Conservation (phyloP, 1,140 invertebrate genomes). For the Fopius arisanus region DNA sequence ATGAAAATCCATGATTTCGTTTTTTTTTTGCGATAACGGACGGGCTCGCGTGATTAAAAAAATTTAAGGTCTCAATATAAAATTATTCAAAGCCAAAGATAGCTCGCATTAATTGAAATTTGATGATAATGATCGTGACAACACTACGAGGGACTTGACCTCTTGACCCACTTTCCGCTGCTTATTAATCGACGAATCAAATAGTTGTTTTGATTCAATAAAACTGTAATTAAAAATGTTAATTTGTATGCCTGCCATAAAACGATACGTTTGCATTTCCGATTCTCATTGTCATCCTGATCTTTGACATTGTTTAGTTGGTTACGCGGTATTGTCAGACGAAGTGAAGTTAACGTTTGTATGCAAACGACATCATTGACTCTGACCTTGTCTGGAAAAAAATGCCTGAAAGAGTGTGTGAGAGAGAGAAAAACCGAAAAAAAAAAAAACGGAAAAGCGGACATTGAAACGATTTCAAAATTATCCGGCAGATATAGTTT, state of each 20-base stretch:
- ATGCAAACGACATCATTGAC: conserved; percentile 38
- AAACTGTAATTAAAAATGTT: conserved; percentile 32
- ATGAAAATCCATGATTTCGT: background rate
- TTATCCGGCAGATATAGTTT: too few relatives aligned
- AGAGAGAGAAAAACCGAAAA: background rate
- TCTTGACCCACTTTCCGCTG: conserved; percentile 28
- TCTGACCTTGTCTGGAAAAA: conserved; percentile 38
- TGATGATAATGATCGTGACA: conserved; percentile 7
- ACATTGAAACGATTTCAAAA: too few relatives aligned
- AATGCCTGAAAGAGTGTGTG: background rate
- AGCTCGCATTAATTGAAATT: background rate
- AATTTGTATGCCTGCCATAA: conserved; percentile 15
- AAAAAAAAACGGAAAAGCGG: background rate
- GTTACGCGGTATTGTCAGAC: conserved; percentile 24
- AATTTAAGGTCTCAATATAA: background rate
- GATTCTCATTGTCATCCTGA: conserved; percentile 30
- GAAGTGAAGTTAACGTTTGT: conserved; percentile 34
- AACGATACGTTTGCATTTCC: conserved; percentile 29
- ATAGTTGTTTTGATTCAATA: conserved; percentile 25
- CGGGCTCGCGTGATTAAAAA: background rate
- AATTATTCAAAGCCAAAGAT: background rate
- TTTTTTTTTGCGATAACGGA: background rate
- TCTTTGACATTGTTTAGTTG: conserved; percentile 26
- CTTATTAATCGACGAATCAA: conserved; percentile 25
- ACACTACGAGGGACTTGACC: conserved; percentile 15